Evolutionary conservation across 2,888 invertebrate genomes (phyloP), one percentile per base, ranked within the genome.

Genomic region (Prenolepis imparis): DNA sequence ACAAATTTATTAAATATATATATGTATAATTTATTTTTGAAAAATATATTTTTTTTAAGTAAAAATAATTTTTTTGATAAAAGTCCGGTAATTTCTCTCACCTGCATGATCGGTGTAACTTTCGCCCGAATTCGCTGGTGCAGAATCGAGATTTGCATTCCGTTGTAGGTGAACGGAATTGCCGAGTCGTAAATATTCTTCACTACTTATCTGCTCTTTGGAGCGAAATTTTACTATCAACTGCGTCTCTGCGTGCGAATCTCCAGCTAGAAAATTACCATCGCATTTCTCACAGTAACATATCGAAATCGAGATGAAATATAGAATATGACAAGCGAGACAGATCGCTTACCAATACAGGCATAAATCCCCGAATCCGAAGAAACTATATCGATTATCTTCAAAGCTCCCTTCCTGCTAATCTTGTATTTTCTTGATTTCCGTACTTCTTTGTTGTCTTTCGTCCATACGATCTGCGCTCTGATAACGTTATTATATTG

Each of bases 331-430:
- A 28, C 41, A 63, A 21, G 44, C 12, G 11, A 55, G 32, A 24
- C 32, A 48, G 68, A 82, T 74, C 55, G 89, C 93, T 93, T 94
- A 96, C 96, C 98, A 72, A 97, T 96, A 93, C 99, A 99, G 0
- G 98, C 97, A 94, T 98, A 99, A 5, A 97, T 95, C 1, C 98
- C 98, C 78, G 97, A 97, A 94, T 98, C 98, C 3, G 97, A 96
- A 89, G 97, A 96, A 0, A 97, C 96, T 8, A 98, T 96, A 66
- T 97, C 97, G 83, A 97, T 96, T 84, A 99, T 98, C 84, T 98
- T 96, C 21, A 99, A 96, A 39, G 98, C 98, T 18, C 98, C 99
- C 96, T 98, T 98, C 92, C 97, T 98, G 15, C 98, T 98, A 75
- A 98, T 97, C 94, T 98, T 98, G 91, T 97, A 97, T 91, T 98